phyloP scores from a whole-genome alignment of 1,140 invertebrate species.

The Galleria mellonella region DNA sequence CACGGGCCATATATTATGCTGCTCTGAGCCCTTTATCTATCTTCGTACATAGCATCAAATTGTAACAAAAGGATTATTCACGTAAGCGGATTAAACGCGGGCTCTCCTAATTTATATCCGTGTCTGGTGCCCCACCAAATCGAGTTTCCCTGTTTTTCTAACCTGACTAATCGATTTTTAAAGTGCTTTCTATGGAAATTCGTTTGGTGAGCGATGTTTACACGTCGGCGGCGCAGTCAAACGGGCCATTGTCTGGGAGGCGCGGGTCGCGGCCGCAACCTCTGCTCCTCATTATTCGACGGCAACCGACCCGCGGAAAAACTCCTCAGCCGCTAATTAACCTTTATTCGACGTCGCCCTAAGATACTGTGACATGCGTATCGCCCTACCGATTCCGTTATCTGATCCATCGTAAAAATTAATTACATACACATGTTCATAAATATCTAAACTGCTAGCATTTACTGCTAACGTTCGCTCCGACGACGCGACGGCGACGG shows the following conservation, averaged over 20 bases:
- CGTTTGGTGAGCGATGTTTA: conserved; percentile 24
- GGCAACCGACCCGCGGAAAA: conserved; percentile 13
- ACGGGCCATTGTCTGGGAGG: conserved; percentile 24
- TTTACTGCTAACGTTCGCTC: conserved; percentile 44
- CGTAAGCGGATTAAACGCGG: conserved; percentile 31
- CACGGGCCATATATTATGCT: conserved; percentile 22
- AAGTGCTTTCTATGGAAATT: conserved; percentile 37
- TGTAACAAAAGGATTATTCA: conserved; percentile 41
- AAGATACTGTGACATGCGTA: conserved; percentile 44
- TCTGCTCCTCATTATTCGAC: conserved; percentile 15
- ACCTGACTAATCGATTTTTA: conserved; percentile 30
- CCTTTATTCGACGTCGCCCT: conserved; percentile 27
- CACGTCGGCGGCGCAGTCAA: conserved; percentile 18
- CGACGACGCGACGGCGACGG: background rate
- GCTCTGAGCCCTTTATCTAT: conserved; percentile 22
- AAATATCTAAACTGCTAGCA: conserved; percentile 62
- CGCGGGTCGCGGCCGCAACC: conserved; percentile 16
- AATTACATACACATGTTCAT: conserved; percentile 70
- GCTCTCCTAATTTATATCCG: conserved; percentile 34
- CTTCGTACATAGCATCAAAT: conserved; percentile 27
- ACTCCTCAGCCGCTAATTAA: conserved; percentile 37
- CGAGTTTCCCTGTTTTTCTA: conserved; percentile 26
- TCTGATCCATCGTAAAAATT: conserved; percentile 70
- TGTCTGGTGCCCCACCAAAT: conserved; percentile 13
- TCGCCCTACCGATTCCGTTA: conserved; percentile 47